A percentile compares a stretch with the other conserved stretches of the same genome.
Evolutionary conservation across 2,113 vertebrate genomes (phyloP).

Genomic region (Cyphomyrus discorhynchus): DNA sequence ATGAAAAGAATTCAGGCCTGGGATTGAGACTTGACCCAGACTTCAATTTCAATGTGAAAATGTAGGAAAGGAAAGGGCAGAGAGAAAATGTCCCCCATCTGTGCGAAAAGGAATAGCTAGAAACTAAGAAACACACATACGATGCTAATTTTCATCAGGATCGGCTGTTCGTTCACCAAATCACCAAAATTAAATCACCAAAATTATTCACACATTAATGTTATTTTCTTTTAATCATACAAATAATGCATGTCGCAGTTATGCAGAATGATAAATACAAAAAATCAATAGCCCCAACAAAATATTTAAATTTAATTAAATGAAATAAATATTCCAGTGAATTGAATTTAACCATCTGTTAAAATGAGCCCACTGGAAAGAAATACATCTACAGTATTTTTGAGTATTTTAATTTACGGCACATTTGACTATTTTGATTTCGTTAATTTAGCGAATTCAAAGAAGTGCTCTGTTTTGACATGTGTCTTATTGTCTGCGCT

Average conservation of each 20-base stretch:
- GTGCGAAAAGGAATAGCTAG: constrained; percentile 28
- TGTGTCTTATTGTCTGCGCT: not conserved
- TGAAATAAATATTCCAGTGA: not conserved
- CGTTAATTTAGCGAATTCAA: not conserved
- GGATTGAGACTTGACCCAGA: not conserved
- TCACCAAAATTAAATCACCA: not conserved
- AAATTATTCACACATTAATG: not conserved
- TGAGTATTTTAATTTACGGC: not conserved
- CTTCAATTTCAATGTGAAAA: not conserved
- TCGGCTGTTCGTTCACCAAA: not conserved
- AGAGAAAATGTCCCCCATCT: not conserved
- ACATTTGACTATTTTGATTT: not conserved
- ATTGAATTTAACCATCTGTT: not conserved
- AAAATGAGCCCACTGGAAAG: not conserved
- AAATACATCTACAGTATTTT: not conserved
- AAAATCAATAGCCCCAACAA: not conserved
- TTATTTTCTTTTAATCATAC: not conserved
- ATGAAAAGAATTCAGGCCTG: not conserved
- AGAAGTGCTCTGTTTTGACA: not conserved
- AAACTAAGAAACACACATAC: not conserved
- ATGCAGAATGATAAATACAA: not conserved
- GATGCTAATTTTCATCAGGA: not conserved
- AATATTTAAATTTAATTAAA: not conserved
- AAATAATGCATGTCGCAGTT: not conserved
- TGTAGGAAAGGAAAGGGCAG: not conserved